Evolutionary conservation across 2,797 vertebrate genomes (phyloP), one percentile per base, ranked within the genome.

Genomic region (Pangasius krempfi): DNA sequence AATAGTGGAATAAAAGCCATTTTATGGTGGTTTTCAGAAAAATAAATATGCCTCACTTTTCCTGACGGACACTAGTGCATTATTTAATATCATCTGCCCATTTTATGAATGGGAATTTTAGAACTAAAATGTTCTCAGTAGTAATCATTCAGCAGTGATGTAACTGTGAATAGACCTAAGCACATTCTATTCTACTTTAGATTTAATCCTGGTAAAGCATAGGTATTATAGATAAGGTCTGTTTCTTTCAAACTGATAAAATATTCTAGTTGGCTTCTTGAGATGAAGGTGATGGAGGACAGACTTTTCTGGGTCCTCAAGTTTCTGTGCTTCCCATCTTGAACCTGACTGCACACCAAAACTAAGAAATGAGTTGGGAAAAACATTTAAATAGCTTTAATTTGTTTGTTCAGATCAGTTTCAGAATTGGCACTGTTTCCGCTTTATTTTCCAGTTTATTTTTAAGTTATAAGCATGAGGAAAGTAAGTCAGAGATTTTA

Each of bases 71-170:
- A 72, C 40, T 72, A 47, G 5, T 80, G n/a, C 64, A 80, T 89
- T 60, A 88, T 86, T 81, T 88, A 25, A 70, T 70, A 84, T 80
- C n/a, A 68, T 58, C 30, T 81, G n/a, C 12, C 22, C 5, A 50
- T 79, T 30, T 68, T 44, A n/a, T 76, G 14, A 52, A 88, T 27
- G 10, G 25, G 7, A 50, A 52, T 30, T n/a, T 84, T 68, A 37
- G 16, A 80, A 50, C 37, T 25, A 44, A 12, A 85, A 25, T 80
- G 10, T 56, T 60, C 37, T 81, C 33, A 81, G 10, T n/a, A n/a
- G 22, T 80, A 33, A 80, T 58, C 52, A 80, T 58, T 56, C 44
- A 58, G 4, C 3, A 25, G 30, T 58, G 25, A 16, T 27, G 37
- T 16, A 27, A 44, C 25, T 56, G 14, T 80, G 81, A 60, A 14